phyloP scores from a whole-genome alignment of 2,113 vertebrate genomes.

The Desmodus rotundus region DNA sequence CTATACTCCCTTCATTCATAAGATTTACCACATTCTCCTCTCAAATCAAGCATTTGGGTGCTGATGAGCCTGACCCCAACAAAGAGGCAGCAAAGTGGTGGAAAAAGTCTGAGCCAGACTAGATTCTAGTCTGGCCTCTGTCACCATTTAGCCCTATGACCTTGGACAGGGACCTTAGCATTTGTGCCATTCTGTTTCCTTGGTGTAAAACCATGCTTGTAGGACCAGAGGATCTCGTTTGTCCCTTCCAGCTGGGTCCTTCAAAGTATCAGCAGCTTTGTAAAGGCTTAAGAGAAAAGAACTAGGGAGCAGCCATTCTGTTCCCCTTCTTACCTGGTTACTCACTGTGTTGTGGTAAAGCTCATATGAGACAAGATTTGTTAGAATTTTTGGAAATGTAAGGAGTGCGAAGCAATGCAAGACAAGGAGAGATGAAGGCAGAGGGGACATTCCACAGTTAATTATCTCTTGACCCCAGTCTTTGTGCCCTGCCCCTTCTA shows the following conservation, averaged over 20 bases:
- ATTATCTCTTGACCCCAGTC: background rate
- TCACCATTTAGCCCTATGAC: fast-evolving
- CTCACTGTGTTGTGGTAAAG: background rate
- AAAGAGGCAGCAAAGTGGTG: background rate
- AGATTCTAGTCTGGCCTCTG: background rate
- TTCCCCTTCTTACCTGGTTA: background rate
- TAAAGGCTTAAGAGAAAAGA: background rate
- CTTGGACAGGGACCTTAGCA: background rate
- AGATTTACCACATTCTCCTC: background rate
- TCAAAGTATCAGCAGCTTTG: background rate
- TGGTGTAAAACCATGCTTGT: background rate
- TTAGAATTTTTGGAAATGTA: background rate
- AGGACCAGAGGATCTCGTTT: background rate
- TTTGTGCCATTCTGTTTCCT: background rate
- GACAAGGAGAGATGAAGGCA: background rate
- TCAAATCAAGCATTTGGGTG: background rate
- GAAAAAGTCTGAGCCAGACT: background rate
- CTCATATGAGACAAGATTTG: background rate
- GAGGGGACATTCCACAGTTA: background rate
- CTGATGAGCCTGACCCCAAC: background rate
- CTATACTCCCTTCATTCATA: background rate
- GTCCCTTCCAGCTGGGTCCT: background rate
- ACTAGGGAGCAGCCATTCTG: background rate
- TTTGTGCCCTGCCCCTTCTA: background rate
- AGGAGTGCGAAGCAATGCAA: background rate